Base-by-base conservation (phyloP, 2,113 vertebrate genomes). In the Phrynosoma blainvillii region DNA sequence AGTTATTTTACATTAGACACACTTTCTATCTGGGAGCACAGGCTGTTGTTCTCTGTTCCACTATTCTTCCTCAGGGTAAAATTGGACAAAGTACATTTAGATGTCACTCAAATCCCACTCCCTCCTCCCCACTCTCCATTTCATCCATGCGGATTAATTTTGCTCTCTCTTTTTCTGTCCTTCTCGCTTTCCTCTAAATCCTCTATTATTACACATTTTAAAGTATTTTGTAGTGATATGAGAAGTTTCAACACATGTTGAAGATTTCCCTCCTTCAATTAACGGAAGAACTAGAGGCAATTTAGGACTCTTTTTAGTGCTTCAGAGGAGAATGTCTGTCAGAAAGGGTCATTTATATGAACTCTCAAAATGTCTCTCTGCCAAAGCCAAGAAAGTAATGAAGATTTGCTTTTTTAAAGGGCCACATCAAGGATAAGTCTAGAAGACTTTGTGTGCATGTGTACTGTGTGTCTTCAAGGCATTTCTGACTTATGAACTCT, bases 141-240 rank as follows among this genome's bases (percentile, higher is more conserved):
- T 65, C 0, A 0, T 75, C 84, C 52, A 0, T 0, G 2, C 27
- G 84, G 82, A 13, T 79, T 82, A 82, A 70, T 93, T 93, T 89
- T 75, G 47, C 16, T 5, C 30, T 32, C 77, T 79, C 77, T 79
- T 36, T 76, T 36, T 40, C 74, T 40, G 36, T 21, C 74, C 20
- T 18, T 21, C 74, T 75, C 74, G 5, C 32, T 36, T 8, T 47
- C 25, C 68, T 84, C 82, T 84, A 91, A 93, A 89, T 92, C 93
- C 86, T 36, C 62, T 9, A 13, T 93, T 93, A 92, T 94, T 91
- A 25, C 88, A 93, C 91, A 93, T 93, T 91, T 93, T 27, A 84
- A 93, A 85, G 92, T 93, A 94, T 94, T 92, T 89, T 93, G 85
- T 91, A 87, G 88, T 84, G 83, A 90, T 92, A 90, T 47, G 79